Conservation (phyloP, 2,888 invertebrate genomes). For the Pseudococcus longispinus region DNA sequence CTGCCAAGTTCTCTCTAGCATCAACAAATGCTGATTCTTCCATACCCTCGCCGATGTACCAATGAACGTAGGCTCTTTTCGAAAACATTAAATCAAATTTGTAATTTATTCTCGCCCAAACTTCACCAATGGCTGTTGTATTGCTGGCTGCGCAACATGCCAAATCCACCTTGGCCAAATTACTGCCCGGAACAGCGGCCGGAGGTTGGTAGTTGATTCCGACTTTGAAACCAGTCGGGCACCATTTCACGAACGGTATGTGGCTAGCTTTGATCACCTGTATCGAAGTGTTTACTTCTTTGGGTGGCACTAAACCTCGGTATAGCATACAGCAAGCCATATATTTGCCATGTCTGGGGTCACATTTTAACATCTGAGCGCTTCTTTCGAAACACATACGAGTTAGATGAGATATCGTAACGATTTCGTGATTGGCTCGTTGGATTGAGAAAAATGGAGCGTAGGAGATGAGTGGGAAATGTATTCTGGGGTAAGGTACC, state of each 20-base stretch:
- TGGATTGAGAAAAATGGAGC: conserved; percentile 41
- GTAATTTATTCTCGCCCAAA: conserved; percentile 40
- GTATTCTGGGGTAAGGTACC: conserved; percentile 40
- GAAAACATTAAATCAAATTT: conserved; percentile 48
- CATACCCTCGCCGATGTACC: conserved; percentile 46
- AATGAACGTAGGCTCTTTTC: conserved; percentile 45
- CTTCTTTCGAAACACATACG: conserved; percentile 23
- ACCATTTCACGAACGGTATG: conserved; percentile 43
- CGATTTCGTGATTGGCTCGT: conserved; percentile 11
- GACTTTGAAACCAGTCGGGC: conserved; percentile 46
- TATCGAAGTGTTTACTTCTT: conserved; percentile 31
- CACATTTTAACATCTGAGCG: conserved; percentile 37
- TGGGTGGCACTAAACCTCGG: conserved; percentile 37
- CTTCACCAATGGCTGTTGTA: conserved; percentile 39
- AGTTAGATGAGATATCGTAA: neutral
- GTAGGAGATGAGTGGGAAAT: conserved; percentile 40
- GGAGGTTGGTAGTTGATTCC: conserved; percentile 47
- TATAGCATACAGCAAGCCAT: conserved; percentile 50
- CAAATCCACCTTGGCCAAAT: conserved; percentile 12
- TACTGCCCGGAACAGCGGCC: conserved; percentile 26
- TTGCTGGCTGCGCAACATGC: conserved; percentile 46
- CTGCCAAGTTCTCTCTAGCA: conserved; percentile 37
- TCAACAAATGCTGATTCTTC: conserved; percentile 20
- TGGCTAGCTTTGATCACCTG: conserved; percentile 28
- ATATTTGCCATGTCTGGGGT: conserved; percentile 27